These are phyloP conservation scores for Vombatus ursinus DNA, from an alignment of 2,113 vertebrate genomes.

Conservation along the genomic window DNA sequence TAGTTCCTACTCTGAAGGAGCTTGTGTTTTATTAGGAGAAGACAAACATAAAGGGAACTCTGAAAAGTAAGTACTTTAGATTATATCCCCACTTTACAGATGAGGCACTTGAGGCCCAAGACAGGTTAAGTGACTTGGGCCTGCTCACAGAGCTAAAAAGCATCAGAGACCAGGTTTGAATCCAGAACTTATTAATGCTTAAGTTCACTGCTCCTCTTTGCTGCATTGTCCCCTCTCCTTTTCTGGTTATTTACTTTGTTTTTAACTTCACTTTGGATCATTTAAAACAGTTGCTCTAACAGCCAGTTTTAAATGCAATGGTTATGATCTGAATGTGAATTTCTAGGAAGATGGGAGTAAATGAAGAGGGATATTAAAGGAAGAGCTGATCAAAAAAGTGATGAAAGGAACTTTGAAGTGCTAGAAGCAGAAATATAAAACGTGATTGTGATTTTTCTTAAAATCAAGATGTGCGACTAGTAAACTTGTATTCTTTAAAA, in stretches of 20 bases:
- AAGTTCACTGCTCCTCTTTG: no score
- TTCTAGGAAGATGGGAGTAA: neutral
- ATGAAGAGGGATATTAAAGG: neutral
- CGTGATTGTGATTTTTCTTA: neutral
- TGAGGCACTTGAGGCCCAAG: no score
- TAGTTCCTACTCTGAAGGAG: no score
- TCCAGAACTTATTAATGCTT: no score
- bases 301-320: neutral
- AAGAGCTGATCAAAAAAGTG: neutral
- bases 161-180: no score
- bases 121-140: no score
- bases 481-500: neutral
- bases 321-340: neutral
- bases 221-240: neutral
- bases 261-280: neutral
- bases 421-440: neutral
- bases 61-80: no score
- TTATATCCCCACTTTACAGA: no score
- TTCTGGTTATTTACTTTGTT: neutral
- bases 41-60: no score
- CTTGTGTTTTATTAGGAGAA: no score
- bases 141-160: no score
- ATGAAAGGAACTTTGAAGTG: neutral
- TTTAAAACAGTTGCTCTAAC: neutral
- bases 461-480: conserved; percentile 7